A percentile compares a stretch with the other conserved stretches of the same genome.
These are phyloP conservation scores for Choloepus hoffmanni DNA, from an alignment of 2,113 vertebrate species.

Conservation along the genomic window DNA sequence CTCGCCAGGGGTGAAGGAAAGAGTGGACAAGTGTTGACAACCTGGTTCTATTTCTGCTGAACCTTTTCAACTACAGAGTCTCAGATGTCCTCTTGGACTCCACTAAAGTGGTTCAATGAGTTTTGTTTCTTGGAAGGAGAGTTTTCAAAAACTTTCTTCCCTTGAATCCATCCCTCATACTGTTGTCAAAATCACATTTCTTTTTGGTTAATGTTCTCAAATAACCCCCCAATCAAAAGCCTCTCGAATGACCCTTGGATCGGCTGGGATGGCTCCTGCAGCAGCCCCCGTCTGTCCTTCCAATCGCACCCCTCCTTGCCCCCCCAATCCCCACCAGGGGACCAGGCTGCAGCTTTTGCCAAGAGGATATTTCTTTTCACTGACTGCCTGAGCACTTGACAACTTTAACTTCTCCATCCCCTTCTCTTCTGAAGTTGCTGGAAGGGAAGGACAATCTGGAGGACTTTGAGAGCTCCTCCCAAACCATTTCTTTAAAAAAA, in stretches of 20 bases:
- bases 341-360: too few relatives aligned
- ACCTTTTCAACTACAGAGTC: too few relatives aligned
- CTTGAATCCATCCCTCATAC: neutral
- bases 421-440: neutral
- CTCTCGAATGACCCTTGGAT: neutral
- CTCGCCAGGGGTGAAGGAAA: neutral
- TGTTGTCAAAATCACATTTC: neutral
- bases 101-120: neutral
- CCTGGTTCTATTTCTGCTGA: neutral
- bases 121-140: neutral
- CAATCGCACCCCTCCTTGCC: too few relatives aligned
- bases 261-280: too few relatives aligned
- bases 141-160: neutral
- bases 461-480: neutral
- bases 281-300: neutral
- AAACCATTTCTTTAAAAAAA: neutral
- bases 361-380: neutral
- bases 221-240: neutral
- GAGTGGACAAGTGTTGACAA: fast-evolving
- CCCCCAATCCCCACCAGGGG: neutral
- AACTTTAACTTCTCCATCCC: neutral
- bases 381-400: too few relatives aligned
- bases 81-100: neutral
- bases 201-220: neutral
- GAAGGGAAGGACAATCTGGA: neutral